Conservation (phyloP, 2,113 vertebrate genomes). For the Genyomyrus donnyi region DNA sequence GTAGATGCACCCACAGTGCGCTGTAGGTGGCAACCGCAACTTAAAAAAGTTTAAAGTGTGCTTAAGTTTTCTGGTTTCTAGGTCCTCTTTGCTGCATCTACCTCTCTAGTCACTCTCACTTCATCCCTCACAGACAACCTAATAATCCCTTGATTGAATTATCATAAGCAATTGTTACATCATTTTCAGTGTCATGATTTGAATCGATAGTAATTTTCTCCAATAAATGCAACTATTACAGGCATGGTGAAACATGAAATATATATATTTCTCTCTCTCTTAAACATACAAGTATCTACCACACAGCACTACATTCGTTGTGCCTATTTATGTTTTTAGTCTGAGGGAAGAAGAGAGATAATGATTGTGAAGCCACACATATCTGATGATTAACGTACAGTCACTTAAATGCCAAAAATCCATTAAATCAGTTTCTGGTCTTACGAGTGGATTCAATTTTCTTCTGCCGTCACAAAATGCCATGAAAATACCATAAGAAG, state of each 20-base stretch:
- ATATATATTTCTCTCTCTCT: not conserved
- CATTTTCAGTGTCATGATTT: constrained; percentile 3
- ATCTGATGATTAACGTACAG: constrained; percentile 15
- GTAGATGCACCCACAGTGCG: not conserved
- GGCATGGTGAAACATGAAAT: constrained; percentile 6
- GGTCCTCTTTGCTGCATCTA: not conserved
- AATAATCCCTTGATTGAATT: constrained; percentile 9
- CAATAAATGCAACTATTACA: not conserved
- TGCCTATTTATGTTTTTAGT: not conserved
- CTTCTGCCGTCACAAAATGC: not conserved
- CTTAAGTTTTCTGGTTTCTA: not conserved
- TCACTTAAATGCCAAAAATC: constrained; percentile 18
- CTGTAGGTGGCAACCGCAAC: not conserved
- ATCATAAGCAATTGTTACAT: constrained; percentile 17
- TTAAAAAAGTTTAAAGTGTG: not conserved
- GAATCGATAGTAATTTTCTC: constrained; percentile 12
- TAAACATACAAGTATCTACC: not conserved
- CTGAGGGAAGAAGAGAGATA: not conserved
- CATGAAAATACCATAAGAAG: constrained; percentile 17
- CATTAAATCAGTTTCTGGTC: constrained; percentile 18
- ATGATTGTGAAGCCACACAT: not conserved
- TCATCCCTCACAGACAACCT: not conserved
- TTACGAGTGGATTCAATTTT: constrained; percentile 13
- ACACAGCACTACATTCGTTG: not conserved
- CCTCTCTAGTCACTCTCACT: not conserved